Evolutionary conservation across 1,140 invertebrate genomes (phyloP), one percentile per base, ranked within the genome.

Genomic region (Drosophila malerkotliana): DNA sequence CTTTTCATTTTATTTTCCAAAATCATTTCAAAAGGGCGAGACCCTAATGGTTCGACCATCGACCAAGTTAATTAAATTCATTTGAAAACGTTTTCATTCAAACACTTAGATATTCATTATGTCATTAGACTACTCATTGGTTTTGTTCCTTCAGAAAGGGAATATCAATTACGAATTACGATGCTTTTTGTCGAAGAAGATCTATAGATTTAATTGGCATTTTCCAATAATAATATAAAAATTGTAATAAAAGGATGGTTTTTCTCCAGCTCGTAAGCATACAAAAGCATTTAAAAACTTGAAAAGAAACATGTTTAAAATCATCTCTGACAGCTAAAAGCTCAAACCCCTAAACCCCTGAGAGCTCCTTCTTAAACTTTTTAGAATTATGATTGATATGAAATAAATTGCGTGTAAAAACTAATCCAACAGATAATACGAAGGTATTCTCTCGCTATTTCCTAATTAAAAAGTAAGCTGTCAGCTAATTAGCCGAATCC

Each of bases 1-100:
- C 51, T 34, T 53, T 51, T 30, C 44, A 6, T 28, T n/a, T 18
- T 47, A 4, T 45, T 21, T 4, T 30, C 24, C 41, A 48, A 26
- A 56, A 30, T 63, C 14, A 60, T 34, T 52, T 67, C 18, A 52
- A 52, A 44, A 39, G 58, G 12, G 14, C 26, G 14, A 30, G 57
- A 21, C 8, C 28, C 54, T 54, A 64, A 67, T 67, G 64, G 63
- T 64, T 64, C 6, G 45, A 14, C 24, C 24, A 64, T 67, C 59
- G 59, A 45, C 39, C 26, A 32, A 24, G 34, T 32, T 64, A 67
- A 52, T 52, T 41, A 52, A 67, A 64, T 64, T 52, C 39, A 67
- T 45, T 64, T 62, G 28, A 67, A 52, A 67, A 28, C 34, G 47
- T 47, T 47, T 21, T 21, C 18, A 14, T 15, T 18, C 7, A 47